Evolutionary conservation across 2,888 invertebrate genomes (phyloP).

Genomic region (Catocala nupta): DNA sequence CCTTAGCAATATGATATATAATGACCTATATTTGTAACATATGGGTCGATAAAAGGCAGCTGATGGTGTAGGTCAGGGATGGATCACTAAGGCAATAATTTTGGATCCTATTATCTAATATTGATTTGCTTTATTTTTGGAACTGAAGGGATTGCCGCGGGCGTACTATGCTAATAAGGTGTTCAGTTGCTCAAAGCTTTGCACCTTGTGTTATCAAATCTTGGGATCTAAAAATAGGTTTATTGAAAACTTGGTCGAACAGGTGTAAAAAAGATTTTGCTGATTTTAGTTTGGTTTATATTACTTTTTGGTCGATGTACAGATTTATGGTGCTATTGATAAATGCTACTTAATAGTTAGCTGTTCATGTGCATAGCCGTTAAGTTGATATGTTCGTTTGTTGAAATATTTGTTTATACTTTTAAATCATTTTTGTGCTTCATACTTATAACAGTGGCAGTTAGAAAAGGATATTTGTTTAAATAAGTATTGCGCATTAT

Average conservation of each 20-base stretch:
- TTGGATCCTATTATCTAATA: slow-evolving; percentile 73
- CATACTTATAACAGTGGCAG: too few relatives aligned
- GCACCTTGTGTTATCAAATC: slow-evolving; percentile 82
- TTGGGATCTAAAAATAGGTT: slow-evolving; percentile 63
- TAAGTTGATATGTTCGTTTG: too few relatives aligned
- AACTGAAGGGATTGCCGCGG: slow-evolving; percentile 64
- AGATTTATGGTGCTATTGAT: slow-evolving; percentile 34
- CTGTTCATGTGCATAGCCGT: too few relatives aligned
- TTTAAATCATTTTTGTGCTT: too few relatives aligned
- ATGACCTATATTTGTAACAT: slow-evolving; percentile 82
- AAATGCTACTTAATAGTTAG: not conserved
- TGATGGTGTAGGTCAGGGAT: slow-evolving; percentile 78
- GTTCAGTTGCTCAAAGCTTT: slow-evolving; percentile 74
- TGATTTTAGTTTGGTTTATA: slow-evolving; percentile 48
- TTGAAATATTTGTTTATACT: too few relatives aligned
- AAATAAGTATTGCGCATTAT: too few relatives aligned
- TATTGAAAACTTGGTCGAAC: slow-evolving; percentile 72
- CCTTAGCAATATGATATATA: slow-evolving; percentile 51
- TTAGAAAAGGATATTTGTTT: too few relatives aligned
- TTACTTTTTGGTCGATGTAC: slow-evolving; percentile 32
- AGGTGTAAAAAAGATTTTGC: slow-evolving; percentile 67
- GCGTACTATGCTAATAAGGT: slow-evolving; percentile 75
- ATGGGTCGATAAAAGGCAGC: slow-evolving; percentile 76
- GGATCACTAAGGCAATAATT: slow-evolving; percentile 78
- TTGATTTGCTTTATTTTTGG: slow-evolving; percentile 80